phyloP scores from a whole-genome alignment of 37 sponge, comb jelly and placozoan genomes.

The Axinella damicornis region DNA sequence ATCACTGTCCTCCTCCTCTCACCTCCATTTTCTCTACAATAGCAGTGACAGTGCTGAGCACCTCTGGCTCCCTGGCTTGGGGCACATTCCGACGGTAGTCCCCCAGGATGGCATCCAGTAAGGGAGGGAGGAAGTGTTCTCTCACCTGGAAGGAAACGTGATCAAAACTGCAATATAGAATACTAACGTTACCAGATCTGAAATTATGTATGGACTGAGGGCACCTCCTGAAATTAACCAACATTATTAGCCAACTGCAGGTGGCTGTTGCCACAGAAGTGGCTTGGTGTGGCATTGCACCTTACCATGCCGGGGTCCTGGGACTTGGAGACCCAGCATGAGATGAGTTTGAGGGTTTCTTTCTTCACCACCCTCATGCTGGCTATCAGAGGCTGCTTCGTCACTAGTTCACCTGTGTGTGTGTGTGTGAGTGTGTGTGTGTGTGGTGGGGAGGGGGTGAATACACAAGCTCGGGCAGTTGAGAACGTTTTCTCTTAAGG shows the following conservation, averaged over 20 bases:
- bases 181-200: too few species aligned
- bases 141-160: conserved; percentile 47
- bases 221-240: too few species aligned
- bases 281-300: too few species aligned
- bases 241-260: too few species aligned
- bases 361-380: conserved; percentile 96
- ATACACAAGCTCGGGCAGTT: not conserved
- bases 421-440: not conserved
- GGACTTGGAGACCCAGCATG: conserved; percentile 92
- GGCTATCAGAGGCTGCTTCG: conserved; percentile 92
- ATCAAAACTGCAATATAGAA: not conserved
- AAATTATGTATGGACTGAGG: too few species aligned
- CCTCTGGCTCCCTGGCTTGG: conserved; percentile 96
- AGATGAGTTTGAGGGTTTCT: conserved; percentile 92
- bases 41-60: conserved; percentile 87
- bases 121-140: conserved; percentile 97
- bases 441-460: too few species aligned
- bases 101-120: conserved; percentile 92
- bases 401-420: conserved; percentile 81
- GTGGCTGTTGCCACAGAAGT: too few species aligned
- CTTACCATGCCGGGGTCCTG: conserved; percentile 86
- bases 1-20: not conserved
- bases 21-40: conserved; percentile 93
- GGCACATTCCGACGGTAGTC: conserved; percentile 94
- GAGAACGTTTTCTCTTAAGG: conserved; percentile 1